Evolutionary conservation across 2,888 invertebrate species (phyloP), one percentile per base, ranked within the genome.

Genomic region (Strigamia crassipes): DNA sequence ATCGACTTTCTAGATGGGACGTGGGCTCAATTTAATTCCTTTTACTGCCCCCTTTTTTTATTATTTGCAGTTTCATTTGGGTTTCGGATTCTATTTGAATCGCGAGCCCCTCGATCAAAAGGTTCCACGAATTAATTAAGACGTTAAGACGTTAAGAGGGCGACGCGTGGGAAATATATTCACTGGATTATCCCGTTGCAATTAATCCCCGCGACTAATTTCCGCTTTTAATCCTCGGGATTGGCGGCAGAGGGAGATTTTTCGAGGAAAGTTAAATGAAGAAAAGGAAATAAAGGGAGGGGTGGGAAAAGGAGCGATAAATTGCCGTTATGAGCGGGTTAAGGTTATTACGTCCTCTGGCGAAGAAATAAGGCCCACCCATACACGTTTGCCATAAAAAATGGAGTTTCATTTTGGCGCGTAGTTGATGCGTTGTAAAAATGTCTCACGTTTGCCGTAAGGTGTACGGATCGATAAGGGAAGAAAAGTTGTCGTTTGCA

Each of bases 401-500:
- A 46, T 3, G 12, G 42, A 46, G 42, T 46, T 46, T 46, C 42
- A 46, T 46, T 46, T 46, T 46, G 42, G 2, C 42, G 10, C 10
- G 42, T 46, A 13, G 10, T 10, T 46, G 42, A 46, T 61, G 61
- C 6, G 13, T 51, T n/a, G 4, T 51, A 9, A 51, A 51, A 51
- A 4, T 51, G n/a, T 51, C 34, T 34, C 34, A 34, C 34, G 34
- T 34, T 34, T 51, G 15, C 51, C 21, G 21, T 61, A 61, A 61
- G 61, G 61, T 23, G 61, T 61, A 61, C 61, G 42, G 18, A 61
- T 61, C 61, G 61, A 61, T 61, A 61, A 61, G 61, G 23, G 23
- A 61, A 61, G 61, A n/a, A n/a, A n/a, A 13, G 51, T 61, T 61
- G 4, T 61, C 61, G n/a, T 61, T 61, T 18, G 61, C 61, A 18